phyloP scores from a whole-genome alignment of 2,888 invertebrate species.

The Eilema sororculum region DNA sequence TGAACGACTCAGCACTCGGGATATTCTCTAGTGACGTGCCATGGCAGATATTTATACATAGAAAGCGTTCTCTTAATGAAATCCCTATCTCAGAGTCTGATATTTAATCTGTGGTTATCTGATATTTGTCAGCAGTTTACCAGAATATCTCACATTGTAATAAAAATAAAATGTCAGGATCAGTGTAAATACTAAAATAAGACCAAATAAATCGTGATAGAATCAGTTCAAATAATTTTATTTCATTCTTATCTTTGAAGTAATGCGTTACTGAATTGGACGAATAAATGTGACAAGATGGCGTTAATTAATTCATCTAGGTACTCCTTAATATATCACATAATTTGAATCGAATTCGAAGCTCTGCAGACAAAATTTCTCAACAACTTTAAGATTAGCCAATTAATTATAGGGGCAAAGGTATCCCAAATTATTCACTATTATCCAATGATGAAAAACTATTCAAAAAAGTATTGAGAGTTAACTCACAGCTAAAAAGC shows the following conservation, averaged over 20 bases:
- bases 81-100: background rate
- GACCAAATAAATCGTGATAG: too few relatives aligned
- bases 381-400: background rate
- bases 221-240: too few relatives aligned
- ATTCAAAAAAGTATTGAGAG: background rate
- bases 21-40: constrained; percentile 8
- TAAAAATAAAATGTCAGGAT: too few relatives aligned
- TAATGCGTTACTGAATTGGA: too few relatives aligned
- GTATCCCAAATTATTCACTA: background rate
- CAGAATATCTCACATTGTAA: too few relatives aligned
- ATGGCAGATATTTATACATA: constrained; percentile 7
- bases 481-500: background rate
- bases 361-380: background rate
- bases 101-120: too few relatives aligned
- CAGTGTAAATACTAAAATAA: too few relatives aligned
- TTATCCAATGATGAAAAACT: background rate
- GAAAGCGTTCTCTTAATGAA: background rate
- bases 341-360: background rate
- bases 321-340: background rate
- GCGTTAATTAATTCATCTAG: background rate
- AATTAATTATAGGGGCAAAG: background rate
- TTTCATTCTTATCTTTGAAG: background rate
- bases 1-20: constrained; percentile 15
- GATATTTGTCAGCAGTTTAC: too few relatives aligned
- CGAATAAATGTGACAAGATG: too few relatives aligned